Evolutionary conservation across 2,888 invertebrate species (phyloP).

Genomic region (Drosophila lacicola): DNA sequence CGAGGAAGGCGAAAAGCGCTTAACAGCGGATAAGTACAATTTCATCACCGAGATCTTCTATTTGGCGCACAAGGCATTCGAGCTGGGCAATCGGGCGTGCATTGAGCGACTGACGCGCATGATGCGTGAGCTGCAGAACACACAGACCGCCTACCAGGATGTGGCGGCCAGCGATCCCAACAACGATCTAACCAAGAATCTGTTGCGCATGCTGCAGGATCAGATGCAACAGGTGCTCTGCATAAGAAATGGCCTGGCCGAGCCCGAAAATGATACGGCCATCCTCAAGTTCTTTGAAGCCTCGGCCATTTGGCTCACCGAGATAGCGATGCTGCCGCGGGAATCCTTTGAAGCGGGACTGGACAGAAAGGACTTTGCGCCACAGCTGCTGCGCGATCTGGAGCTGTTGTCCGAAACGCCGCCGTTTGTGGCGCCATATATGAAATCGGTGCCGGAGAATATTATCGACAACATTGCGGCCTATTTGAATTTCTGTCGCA

Average conservation of each 20-base stretch:
- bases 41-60: slow-evolving; percentile 97
- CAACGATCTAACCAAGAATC: slow-evolving; percentile 88
- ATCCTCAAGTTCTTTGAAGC: slow-evolving; percentile 92
- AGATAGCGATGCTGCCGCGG: slow-evolving; percentile 89
- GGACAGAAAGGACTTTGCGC: slow-evolving; percentile 87
- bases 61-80: slow-evolving; percentile 94
- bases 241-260: slow-evolving; percentile 90
- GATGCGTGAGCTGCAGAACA: slow-evolving; percentile 90
- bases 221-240: slow-evolving; percentile 89
- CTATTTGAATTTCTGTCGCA: slow-evolving; percentile 91
- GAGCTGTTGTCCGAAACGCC: slow-evolving; percentile 86
- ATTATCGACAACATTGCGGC: slow-evolving; percentile 94
- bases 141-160: slow-evolving; percentile 91
- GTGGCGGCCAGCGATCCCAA: slow-evolving; percentile 87
- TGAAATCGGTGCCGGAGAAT: slow-evolving; percentile 95
- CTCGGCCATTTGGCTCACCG: slow-evolving; percentile 93
- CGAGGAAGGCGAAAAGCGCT: slow-evolving; percentile 86
- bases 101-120: slow-evolving; percentile 88
- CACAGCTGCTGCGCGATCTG: slow-evolving; percentile 85
- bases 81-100: slow-evolving; percentile 90
- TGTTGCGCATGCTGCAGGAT: slow-evolving; percentile 89
- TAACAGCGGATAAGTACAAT: slow-evolving; percentile 88
- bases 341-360: slow-evolving; percentile 80
- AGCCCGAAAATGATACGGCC: slow-evolving; percentile 90
- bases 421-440: slow-evolving; percentile 89